A percentile compares a stretch with the other conserved stretches of the same genome.
phyloP scores from a whole-genome alignment of 23 tunicate species.

The Diplosoma virens region DNA sequence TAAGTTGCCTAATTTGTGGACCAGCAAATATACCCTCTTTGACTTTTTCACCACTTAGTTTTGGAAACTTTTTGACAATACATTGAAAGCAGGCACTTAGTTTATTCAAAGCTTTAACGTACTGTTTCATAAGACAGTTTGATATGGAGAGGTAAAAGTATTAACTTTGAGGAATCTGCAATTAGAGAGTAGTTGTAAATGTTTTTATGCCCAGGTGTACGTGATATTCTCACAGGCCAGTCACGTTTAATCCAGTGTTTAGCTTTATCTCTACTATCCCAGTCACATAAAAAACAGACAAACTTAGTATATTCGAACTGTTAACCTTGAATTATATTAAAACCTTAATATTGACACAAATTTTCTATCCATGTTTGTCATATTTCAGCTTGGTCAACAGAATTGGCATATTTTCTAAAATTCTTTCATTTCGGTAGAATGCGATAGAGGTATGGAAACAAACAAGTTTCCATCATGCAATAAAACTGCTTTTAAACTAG shows the following conservation, averaged over 20 bases:
- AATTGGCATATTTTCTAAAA: background rate
- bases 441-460: slow-evolving; percentile 11
- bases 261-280: slow-evolving; percentile 7
- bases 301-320: background rate
- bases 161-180: too few relatives aligned
- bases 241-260: slow-evolving; percentile 16
- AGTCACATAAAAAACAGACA: slow-evolving; percentile 13
- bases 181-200: background rate
- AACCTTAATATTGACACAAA: slow-evolving; percentile 5
- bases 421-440: too few relatives aligned
- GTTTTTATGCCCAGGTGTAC: slow-evolving; percentile 14
- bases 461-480: slow-evolving; percentile 1
- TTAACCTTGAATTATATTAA: too few relatives aligned
- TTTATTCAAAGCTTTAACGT: slow-evolving; percentile 8
- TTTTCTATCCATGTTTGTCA: slow-evolving; percentile 8
- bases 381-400: slow-evolving; percentile 5
- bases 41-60: slow-evolving; percentile 16
- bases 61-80: slow-evolving; percentile 1
- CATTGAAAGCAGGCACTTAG: slow-evolving; percentile 5
- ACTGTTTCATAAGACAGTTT: slow-evolving; percentile 14
- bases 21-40: slow-evolving; percentile 21
- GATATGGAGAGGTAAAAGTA: background rate
- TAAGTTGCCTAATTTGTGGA: slow-evolving; percentile 25
- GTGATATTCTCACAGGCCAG: slow-evolving; percentile 15
- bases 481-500: slow-evolving; percentile 15